phyloP scores from a whole-genome alignment of 2,113 vertebrate species.

The Varanus komodoensis region DNA sequence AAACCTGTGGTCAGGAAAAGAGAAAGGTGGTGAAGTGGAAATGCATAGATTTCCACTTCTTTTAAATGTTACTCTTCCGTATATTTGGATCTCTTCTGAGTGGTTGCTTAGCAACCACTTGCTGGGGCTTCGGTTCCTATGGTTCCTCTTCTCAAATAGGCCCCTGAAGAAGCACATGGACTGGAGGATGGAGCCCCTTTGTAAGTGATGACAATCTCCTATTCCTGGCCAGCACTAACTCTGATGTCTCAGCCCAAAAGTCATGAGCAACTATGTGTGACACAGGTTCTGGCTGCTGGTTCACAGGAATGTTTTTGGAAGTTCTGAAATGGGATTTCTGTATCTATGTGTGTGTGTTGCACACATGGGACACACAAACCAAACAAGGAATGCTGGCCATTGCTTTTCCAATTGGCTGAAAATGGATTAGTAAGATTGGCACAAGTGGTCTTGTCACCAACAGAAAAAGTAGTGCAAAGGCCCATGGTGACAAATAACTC shows the following conservation, averaged over 20 bases:
- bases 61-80: not conserved
- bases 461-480: not conserved
- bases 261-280: not conserved
- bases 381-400: not conserved
- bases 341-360: not conserved
- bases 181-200: not conserved
- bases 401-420: not conserved
- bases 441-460: not conserved
- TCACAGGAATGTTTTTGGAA: not conserved
- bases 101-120: not conserved
- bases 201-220: not conserved
- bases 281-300: not conserved
- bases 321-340: not conserved
- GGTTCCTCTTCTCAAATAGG: not conserved
- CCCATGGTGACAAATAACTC: not conserved
- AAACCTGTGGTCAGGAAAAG: not conserved
- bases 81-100: not conserved
- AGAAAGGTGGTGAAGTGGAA: not conserved
- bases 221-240: not conserved
- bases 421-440: not conserved
- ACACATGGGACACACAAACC: not conserved
- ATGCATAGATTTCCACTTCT: not conserved
- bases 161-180: not conserved
- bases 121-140: not conserved
- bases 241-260: not conserved